These are phyloP conservation scores for Monodelphis domestica DNA, from an alignment of 2,797 vertebrate genomes.

Conservation along the genomic window DNA sequence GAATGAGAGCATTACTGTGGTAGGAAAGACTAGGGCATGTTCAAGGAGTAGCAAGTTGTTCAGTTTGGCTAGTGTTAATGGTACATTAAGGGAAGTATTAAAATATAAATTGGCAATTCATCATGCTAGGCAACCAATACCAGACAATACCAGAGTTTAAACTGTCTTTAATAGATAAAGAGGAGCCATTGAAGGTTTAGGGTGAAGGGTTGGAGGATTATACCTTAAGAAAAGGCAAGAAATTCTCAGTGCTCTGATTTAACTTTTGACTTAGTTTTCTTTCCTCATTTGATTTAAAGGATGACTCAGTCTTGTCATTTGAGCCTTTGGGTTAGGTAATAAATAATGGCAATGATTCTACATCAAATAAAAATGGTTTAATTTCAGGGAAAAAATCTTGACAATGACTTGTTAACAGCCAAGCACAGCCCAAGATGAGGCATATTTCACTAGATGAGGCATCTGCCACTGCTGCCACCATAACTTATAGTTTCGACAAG, in stretches of 20 bases:
- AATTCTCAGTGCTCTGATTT: not conserved
- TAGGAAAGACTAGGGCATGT: not conserved
- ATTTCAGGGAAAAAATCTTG: constrained; percentile 1
- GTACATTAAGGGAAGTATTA: not conserved
- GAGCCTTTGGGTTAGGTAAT: constrained; percentile 22
- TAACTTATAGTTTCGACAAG: constrained; percentile 16
- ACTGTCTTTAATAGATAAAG: not conserved
- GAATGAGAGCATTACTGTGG: not conserved
- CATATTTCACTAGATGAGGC: not conserved
- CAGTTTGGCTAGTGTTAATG: not conserved
- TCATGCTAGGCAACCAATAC: not conserved
- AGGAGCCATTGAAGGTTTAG: not conserved
- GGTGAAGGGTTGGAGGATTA: not conserved
- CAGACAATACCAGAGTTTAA: not conserved
- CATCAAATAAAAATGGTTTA: constrained; percentile 25
- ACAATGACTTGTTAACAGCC: constrained; percentile 39
- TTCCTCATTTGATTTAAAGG: not conserved
- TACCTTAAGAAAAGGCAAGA: not conserved
- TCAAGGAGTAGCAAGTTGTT: not conserved
- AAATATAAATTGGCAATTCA: not conserved
- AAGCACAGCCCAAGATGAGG: not conserved
- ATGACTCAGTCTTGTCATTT: constrained; percentile 16
- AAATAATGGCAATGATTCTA: constrained; percentile 25
- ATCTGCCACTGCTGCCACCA: not conserved
- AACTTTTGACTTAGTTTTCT: not conserved